These are phyloP conservation scores for Dexiosoma caninum DNA, from an alignment of 2,888 invertebrate species.

Conservation along the genomic window DNA sequence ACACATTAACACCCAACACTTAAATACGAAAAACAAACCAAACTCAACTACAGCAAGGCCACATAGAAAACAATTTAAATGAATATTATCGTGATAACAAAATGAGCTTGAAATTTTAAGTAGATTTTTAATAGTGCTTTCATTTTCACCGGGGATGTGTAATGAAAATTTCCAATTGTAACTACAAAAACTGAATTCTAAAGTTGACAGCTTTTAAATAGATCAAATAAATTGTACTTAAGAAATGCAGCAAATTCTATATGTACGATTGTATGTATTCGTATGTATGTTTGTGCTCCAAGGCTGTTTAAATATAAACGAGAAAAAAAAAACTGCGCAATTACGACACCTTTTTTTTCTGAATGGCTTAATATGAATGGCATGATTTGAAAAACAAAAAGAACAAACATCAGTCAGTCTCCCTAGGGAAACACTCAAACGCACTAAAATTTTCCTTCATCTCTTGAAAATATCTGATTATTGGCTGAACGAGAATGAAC, in stretches of 20 bases:
- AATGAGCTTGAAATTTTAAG: slow-evolving; percentile 29
- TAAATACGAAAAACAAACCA: slow-evolving; percentile 18
- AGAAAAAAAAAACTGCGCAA: slow-evolving; percentile 70
- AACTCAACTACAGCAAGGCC: neutral
- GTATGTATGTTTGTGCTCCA: neutral
- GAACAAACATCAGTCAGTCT: neutral
- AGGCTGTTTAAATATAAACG: slow-evolving; percentile 39
- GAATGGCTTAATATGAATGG: slow-evolving; percentile 26
- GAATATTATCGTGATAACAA: neutral
- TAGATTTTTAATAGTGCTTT: slow-evolving; percentile 59
- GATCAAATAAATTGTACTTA: neutral
- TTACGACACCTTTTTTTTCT: slow-evolving; percentile 72
- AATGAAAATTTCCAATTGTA: neutral
- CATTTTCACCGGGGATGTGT: slow-evolving; percentile 48
- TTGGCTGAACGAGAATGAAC: slow-evolving; percentile 33
- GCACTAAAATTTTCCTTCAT: slow-evolving; percentile 14
- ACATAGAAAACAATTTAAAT: no score
- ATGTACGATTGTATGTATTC: no score
- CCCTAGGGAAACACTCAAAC: slow-evolving; percentile 40
- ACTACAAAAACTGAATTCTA: neutral
- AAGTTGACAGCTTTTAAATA: no score
- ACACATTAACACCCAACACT: slow-evolving; percentile 44
- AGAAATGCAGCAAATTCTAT: neutral
- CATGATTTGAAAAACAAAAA: slow-evolving; percentile 21
- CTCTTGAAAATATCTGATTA: slow-evolving; percentile 35